Conservation (phyloP, 2,113 vertebrate species). For the Helogale parvula region DNA sequence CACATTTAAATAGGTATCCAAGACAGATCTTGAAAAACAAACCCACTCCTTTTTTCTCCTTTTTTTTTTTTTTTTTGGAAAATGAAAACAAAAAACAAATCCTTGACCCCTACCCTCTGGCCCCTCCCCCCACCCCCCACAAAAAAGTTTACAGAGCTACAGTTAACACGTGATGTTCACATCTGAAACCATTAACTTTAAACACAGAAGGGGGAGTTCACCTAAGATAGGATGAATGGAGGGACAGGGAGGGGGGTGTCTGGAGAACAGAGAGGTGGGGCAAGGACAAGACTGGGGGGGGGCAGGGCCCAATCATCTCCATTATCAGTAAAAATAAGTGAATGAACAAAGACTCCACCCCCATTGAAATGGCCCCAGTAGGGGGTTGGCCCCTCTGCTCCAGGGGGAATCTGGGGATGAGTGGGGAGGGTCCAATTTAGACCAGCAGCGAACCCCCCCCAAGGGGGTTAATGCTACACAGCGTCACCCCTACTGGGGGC, state of each 20-base stretch:
- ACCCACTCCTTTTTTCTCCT: constrained; percentile 74
- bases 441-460: constrained; percentile 69
- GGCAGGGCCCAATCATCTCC: constrained; percentile 37
- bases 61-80: constrained; percentile 48
- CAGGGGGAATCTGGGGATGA: not conserved
- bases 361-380: constrained; percentile 45
- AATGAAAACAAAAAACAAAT: constrained; percentile 53
- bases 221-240: constrained; percentile 23
- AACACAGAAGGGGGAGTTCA: constrained; percentile 79
- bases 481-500: not conserved
- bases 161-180: constrained; percentile 81
- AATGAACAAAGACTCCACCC: constrained; percentile 45
- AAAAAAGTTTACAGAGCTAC: constrained; percentile 79
- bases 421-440: constrained; percentile 54
- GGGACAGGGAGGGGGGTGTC: not conserved
- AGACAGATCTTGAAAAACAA: constrained; percentile 79
- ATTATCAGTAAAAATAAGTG: constrained; percentile 46
- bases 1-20: constrained; percentile 85
- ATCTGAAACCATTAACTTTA: constrained; percentile 83
- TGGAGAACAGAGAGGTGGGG: not conserved
- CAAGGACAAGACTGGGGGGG: not conserved
- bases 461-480: constrained; percentile 74
- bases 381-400: not conserved
- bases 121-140: constrained; percentile 57
- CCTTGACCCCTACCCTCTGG: constrained; percentile 50